Evolutionary conservation across 2,888 invertebrate genomes (phyloP).

Genomic region (Yponomeuta cagnagella): DNA sequence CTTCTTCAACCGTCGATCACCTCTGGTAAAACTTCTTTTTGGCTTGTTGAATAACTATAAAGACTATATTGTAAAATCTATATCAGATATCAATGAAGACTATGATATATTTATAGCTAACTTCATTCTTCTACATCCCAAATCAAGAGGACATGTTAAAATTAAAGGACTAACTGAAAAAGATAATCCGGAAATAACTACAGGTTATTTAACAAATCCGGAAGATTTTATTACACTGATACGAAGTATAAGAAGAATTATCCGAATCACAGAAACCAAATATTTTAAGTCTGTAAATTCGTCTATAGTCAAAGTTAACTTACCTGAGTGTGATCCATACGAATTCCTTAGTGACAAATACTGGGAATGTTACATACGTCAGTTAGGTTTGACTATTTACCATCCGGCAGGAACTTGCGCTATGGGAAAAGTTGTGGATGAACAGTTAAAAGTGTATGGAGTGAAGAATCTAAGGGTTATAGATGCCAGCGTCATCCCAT

Average conservation of each 20-base stretch:
- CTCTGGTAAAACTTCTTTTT: not conserved
- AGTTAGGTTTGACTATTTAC: slow-evolving; percentile 35
- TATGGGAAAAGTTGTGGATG: slow-evolving; percentile 49
- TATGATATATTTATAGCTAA: slow-evolving; percentile 29
- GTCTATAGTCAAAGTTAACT: slow-evolving; percentile 28
- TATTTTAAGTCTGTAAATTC: slow-evolving; percentile 27
- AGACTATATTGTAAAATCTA: slow-evolving; percentile 16
- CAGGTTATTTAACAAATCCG: slow-evolving; percentile 13
- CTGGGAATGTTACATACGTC: slow-evolving; percentile 46
- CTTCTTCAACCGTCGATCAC: not conserved
- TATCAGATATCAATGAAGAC: slow-evolving; percentile 27
- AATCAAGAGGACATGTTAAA: slow-evolving; percentile 35
- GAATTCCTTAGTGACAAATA: slow-evolving; percentile 38
- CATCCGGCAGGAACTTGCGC: slow-evolving; percentile 45
- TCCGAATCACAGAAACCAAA: slow-evolving; percentile 27
- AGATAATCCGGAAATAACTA: slow-evolving; percentile 12
- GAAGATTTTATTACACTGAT: slow-evolving; percentile 32
- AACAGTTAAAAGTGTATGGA: slow-evolving; percentile 63
- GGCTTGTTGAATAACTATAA: slow-evolving; percentile 23
- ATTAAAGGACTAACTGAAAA: slow-evolving; percentile 20
- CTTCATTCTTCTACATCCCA: slow-evolving; percentile 30
- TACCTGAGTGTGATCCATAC: slow-evolving; percentile 33
- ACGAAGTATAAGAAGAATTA: slow-evolving; percentile 27
- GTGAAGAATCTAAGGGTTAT: slow-evolving; percentile 74
- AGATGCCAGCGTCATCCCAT: slow-evolving; percentile 79